Percentiles rank a stretch among this genome's conserved stretches.
Conservation (phyloP, 2,888 invertebrate species). For the Zele albiditarsus region DNA sequence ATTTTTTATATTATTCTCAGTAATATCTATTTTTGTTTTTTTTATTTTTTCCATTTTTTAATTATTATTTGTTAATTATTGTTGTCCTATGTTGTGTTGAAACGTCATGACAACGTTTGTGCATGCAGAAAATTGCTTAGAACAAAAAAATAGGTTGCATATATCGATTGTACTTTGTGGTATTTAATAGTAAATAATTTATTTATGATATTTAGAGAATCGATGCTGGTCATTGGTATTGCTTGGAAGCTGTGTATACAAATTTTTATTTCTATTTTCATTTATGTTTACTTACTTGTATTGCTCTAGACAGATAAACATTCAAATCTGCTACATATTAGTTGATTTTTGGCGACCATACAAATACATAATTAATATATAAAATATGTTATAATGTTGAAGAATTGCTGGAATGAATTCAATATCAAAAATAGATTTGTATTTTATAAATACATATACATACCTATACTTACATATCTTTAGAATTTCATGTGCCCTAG, state of each 20-base stretch:
- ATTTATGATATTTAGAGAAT: not conserved
- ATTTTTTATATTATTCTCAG: not conserved
- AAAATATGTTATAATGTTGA: not conserved
- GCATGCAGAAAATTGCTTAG: not conserved
- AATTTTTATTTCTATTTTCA: not conserved
- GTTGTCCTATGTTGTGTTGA: not conserved
- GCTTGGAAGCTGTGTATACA: not conserved
- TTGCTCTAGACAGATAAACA: not conserved
- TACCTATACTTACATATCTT: not conserved
- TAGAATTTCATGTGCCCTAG: constrained; percentile 5
- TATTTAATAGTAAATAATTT: not conserved
- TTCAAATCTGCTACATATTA: not conserved
- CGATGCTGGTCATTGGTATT: not conserved
- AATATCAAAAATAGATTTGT: not conserved
- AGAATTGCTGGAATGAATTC: not conserved
- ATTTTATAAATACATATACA: not conserved
- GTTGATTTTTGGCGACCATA: not conserved
- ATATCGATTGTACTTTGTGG: not conserved
- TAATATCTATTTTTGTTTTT: not conserved
- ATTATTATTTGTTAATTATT: not conserved
- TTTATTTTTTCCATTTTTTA: not conserved
- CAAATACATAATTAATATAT: not conserved
- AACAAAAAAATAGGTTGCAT: not conserved
- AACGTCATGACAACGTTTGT: not conserved
- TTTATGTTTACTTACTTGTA: not conserved